A percentile compares a stretch with the other conserved stretches of the same genome.
phyloP scores from a whole-genome alignment of 2,888 invertebrate genomes.

The Diarsia dahlii region DNA sequence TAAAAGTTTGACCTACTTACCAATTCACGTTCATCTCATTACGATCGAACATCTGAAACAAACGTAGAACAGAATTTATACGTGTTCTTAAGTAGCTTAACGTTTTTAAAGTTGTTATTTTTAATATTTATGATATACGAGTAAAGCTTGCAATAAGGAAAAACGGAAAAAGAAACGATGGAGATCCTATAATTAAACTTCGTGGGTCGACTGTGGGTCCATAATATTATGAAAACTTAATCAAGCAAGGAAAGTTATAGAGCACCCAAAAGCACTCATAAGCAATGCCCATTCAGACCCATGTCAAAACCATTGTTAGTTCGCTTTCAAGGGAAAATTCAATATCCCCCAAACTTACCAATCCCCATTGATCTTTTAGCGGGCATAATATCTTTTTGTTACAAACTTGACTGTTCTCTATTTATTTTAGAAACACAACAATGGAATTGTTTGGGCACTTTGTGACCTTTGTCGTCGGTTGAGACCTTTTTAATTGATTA shows the following conservation, averaged over 20 bases:
- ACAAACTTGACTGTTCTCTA: constrained; percentile 51
- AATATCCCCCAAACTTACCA: constrained; percentile 76
- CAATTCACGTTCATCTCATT: constrained; percentile 61
- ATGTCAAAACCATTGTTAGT: constrained; percentile 80
- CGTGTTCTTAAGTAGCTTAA: constrained; percentile 16
- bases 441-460: constrained; percentile 47
- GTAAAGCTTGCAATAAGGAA: constrained; percentile 34
- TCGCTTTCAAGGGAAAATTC: constrained; percentile 78
- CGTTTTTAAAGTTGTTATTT: constrained; percentile 24
- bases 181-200: constrained; percentile 75
- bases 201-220: constrained; percentile 47
- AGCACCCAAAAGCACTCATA: constrained; percentile 60
- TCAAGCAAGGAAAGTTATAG: constrained; percentile 61
- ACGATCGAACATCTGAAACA: constrained; percentile 63
- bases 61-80: constrained; percentile 51
- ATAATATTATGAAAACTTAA: constrained; percentile 73
- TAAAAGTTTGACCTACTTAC: constrained; percentile 61
- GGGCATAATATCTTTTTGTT: constrained; percentile 71
- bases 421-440: constrained; percentile 61
- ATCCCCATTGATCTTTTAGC: constrained; percentile 77
- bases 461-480: constrained; percentile 35
- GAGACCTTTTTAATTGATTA: constrained; percentile 39
- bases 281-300: constrained; percentile 70
- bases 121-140: constrained; percentile 35
- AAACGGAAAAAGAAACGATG: constrained; percentile 49